phyloP scores from a whole-genome alignment of 2,888 invertebrate genomes.

The Lycia hirtaria region DNA sequence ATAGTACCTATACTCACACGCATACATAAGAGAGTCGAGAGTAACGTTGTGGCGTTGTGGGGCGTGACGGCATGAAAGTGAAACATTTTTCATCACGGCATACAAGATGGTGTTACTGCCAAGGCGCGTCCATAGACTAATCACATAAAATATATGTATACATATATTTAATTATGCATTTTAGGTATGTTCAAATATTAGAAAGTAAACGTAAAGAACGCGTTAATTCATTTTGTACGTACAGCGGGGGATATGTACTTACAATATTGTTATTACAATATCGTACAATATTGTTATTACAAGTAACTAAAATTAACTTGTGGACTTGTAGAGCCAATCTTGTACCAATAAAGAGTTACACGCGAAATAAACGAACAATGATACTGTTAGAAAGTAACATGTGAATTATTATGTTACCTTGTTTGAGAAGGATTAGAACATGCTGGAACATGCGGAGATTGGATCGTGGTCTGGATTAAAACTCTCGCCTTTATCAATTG shows the following conservation, averaged over 20 bases:
- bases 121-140: no score
- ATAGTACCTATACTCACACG: no score
- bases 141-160: no score
- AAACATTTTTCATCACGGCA: no score
- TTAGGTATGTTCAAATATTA: neutral
- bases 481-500: neutral
- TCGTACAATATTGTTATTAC: no score
- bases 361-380: conserved; percentile 49
- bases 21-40: no score
- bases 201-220: conserved; percentile 5
- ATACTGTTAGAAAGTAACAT: conserved; percentile 54
- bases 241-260: conserved; percentile 30
- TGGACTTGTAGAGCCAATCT: conserved; percentile 36
- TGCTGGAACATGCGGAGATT: no score
- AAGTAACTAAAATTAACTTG: conserved; percentile 23
- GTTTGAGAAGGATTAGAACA: conserved; percentile 8
- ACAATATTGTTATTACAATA: conserved; percentile 32
- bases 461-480: neutral
- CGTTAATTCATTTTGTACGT: conserved; percentile 30
- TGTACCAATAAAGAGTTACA: conserved; percentile 68
- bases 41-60: no score
- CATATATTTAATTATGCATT: no score
- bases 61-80: no score
- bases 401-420: conserved; percentile 34
- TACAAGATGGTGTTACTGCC: no score